Evolutionary conservation across 1,140 invertebrate genomes (phyloP), one percentile per base, ranked within the genome.

Genomic region (Macrobrachium nipponense): DNA sequence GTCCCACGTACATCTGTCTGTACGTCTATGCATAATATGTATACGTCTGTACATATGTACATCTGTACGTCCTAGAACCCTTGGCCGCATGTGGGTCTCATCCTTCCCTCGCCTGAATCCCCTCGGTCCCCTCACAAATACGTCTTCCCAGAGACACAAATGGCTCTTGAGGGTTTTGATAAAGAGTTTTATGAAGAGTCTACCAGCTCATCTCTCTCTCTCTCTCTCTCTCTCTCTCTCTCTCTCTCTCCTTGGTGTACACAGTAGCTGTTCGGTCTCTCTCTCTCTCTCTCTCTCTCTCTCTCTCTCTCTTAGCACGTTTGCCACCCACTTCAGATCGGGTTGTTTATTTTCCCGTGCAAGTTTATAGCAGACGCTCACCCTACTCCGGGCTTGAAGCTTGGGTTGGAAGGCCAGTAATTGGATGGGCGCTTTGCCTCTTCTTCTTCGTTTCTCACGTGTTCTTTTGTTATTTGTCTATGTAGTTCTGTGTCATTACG

Each of bases 181-280:
- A 70, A 70, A 70, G 66, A 70, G 66, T 70, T 70, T 70, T 70
- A 70, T 70, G 66, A 70, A 70, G 66, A 20, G 66, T 70, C 18
- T 70, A 70, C 20, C 20, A 27, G 20, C 66, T 70, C 66, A 14
- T 70, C 66, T 70, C 66, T 70, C 36, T 14, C 36, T 70, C 66
- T n/a, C 36, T 36, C n/a, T 70, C n/a, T 20, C 36, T 36, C n/a
- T 70, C 66, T 36, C 66, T 36, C 66, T 70, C 66, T 70, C n/a
- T 20, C 36, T 70, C 14, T 27, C n/a, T 17, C 2, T 23, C 15
- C 23, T 17, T 36, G 27, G 27, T 51, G 51, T 51, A 12, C 12
- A 51, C 51, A 51, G 51, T 51, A 51, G 51, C 51, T 51, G 8
- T 2, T 15, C n/a, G 2, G 12, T 6, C 6, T 23, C 6, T 7